Evolutionary conservation across 2,113 vertebrate genomes (phyloP), one percentile per base, ranked within the genome.

Genomic region (Melanerpes formicivorus): DNA sequence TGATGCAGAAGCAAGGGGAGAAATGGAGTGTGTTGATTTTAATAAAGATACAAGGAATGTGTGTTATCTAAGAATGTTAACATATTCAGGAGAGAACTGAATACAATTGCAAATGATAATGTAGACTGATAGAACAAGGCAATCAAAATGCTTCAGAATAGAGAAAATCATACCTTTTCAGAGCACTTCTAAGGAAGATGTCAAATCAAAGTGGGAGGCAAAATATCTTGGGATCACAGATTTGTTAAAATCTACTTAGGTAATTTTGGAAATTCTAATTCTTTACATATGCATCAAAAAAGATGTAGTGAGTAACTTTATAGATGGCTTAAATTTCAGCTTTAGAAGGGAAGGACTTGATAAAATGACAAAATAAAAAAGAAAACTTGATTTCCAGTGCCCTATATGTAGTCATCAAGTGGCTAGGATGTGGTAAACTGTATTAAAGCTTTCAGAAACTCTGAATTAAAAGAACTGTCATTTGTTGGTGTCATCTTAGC

Each of bases 161-260:
- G 80, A 70, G 88, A 90, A 94, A 95, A 96, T 92, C 55, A 73
- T 91, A 85, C 65, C 94, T 95, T 91, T 96, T 92, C 89, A 86
- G 81, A 90, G 91, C 69, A 91, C 58, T 73, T 91, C 84, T 67
- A 78, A 72, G 78, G 32, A 87, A 95, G 80, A 83, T 95, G 93
- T 96, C 96, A 96, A 83, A 95, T 91, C 87, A 91, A 76, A 88
- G 94, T 96, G 84, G 95, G 94, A 93, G 84, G 94, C 22, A 90
- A 93, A 95, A 67, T 92, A 88, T 67, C 58, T 72, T 46, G 78
- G 79, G 69, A 95, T 87, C 44, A 63, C 10, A 78, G 80, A 64
- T 94, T 76, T 80, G 80, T 91, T 92, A 83, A 92, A 82, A 91
- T 88, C 71, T 90, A 81, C 74, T 81, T 74, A 93, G 3, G 12